Percentiles rank a stretch among this genome's conserved stretches.
These are phyloP conservation scores for Anolis sagrei DNA, from an alignment of 2,113 vertebrate species.

Conservation along the genomic window DNA sequence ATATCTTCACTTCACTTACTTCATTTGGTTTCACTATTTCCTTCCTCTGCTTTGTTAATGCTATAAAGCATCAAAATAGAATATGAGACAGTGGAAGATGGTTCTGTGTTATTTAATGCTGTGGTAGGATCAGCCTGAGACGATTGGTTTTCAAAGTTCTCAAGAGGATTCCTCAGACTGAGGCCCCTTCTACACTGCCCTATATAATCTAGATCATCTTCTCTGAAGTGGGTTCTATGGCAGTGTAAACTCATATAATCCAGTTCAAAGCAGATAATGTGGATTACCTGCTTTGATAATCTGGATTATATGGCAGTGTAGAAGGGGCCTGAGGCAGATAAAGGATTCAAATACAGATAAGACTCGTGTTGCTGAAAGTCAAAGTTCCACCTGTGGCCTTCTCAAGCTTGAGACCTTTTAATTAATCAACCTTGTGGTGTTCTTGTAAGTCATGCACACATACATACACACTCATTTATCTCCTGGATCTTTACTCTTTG, in stretches of 20 bases:
- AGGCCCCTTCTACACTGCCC: no score
- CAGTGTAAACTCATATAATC: no score
- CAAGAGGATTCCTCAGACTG: neutral
- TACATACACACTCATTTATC: neutral
- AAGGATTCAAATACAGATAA: neutral
- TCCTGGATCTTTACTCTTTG: neutral
- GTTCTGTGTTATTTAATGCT: neutral
- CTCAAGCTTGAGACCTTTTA: constrained; percentile 2
- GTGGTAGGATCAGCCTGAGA: no score
- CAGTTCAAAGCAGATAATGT: no score
- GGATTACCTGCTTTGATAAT: no score
- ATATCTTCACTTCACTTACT: no score
- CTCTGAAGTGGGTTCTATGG: no score
- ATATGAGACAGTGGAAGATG: neutral
- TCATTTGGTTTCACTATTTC: no score
- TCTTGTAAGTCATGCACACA: no score
- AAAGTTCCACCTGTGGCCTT: neutral
- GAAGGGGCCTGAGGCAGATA: neutral
- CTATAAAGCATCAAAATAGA: neutral
- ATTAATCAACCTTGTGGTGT: constrained; percentile 11
- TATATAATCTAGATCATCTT: no score
- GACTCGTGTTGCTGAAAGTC: neutral
- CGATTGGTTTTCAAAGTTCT: neutral
- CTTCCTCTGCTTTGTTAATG: neutral
- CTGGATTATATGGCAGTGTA: no score